Conservation (phyloP, 2,888 invertebrate species). For the Tortricodes alternella region DNA sequence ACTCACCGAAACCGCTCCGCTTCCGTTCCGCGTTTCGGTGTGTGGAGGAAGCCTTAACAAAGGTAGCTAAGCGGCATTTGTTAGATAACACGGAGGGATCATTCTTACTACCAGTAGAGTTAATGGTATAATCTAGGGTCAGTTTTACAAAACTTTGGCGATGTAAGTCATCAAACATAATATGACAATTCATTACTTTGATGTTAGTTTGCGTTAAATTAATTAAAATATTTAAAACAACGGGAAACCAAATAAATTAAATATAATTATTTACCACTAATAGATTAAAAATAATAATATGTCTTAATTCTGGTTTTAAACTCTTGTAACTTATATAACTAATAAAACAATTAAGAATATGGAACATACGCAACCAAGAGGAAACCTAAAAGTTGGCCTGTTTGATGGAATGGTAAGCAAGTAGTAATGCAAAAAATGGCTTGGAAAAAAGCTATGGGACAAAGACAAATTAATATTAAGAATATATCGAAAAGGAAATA, state of each 20-base stretch:
- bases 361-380: constrained; percentile 56
- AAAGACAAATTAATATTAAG: neutral
- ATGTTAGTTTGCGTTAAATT: constrained; percentile 13
- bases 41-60: too few relatives aligned
- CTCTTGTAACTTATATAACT: constrained; percentile 72
- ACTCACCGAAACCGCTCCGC: too few relatives aligned
- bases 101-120: neutral
- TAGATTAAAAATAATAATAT: constrained; percentile 73
- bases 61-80: neutral
- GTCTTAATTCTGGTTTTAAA: constrained; percentile 75
- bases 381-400: constrained; percentile 43
- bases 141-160: constrained; percentile 51
- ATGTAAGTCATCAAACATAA: constrained; percentile 36
- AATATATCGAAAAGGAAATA: too few relatives aligned
- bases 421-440: neutral
- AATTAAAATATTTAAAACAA: constrained; percentile 35
- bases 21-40: too few relatives aligned
- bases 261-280: constrained; percentile 54
- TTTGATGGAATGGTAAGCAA: neutral
- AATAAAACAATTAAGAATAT: constrained; percentile 64
- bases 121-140: constrained; percentile 35
- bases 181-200: constrained; percentile 5
- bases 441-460: neutral
- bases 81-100: constrained; percentile 19
- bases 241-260: constrained; percentile 70